Evolutionary conservation across 2,888 invertebrate species (phyloP), one percentile per base, ranked within the genome.

Genomic region (Pseudeuparius sepicola): DNA sequence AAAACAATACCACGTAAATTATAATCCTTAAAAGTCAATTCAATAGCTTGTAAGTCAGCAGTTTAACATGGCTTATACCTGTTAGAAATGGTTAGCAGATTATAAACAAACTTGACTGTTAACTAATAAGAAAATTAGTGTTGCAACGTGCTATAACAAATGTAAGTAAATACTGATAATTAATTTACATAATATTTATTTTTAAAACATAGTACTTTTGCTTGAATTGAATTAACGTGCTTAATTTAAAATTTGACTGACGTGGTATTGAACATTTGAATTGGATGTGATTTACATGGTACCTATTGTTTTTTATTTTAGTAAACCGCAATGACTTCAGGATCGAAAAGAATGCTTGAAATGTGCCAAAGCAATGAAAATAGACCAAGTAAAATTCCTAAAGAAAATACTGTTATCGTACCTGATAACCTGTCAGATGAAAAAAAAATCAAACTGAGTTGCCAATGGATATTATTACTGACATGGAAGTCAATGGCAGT

Each of bases 1-100:
- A 20, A 20, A 20, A 20, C 20, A 20, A 20, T 20, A 20, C 20
- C 20, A 20, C 20, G 20, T 20, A 20, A 20, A 20, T 20, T 20
- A 20, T 7, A 20, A 6, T 7, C 6, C 20, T 7, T 20, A 20
- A 20, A 20, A 20, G 6, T 20, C 20, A n/a, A 20, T 20, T 20
- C 20, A 20, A 20, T 20, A 20, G n/a, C 20, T 20, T n/a, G 20
- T n/a, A 20, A 20, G 20, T 20, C 20, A 20, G 20, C n/a, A n/a
- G n/a, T n/a, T n/a, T n/a, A n/a, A n/a, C n/a, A n/a, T n/a, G n/a
- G n/a, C n/a, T n/a, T n/a, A n/a, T n/a, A n/a, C n/a, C n/a, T n/a
- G n/a, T n/a, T n/a, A n/a, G n/a, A n/a, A n/a, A n/a, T n/a, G n/a
- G n/a, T n/a, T n/a, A n/a, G n/a, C n/a, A n/a, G n/a, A n/a, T n/a